Evolutionary conservation across 2,888 invertebrate species (phyloP).

Genomic region (Hermodice carunculata): DNA sequence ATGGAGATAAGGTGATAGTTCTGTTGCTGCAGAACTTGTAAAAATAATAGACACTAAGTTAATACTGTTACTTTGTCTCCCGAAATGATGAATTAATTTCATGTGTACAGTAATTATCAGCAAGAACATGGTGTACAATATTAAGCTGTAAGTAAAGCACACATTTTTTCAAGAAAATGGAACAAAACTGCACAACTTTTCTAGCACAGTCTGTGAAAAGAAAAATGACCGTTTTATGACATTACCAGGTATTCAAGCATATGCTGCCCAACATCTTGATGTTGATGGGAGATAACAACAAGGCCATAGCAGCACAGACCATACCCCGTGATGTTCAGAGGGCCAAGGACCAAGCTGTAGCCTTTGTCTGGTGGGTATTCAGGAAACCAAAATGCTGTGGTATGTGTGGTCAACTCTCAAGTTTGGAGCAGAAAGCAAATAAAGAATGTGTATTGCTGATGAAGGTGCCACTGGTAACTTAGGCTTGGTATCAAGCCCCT

Average conservation of each 20-base stretch:
- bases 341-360: conserved; percentile 55
- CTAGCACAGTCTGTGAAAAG: not conserved
- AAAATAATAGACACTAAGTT: too few relatives aligned
- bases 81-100: too few relatives aligned
- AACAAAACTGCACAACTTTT: too few relatives aligned
- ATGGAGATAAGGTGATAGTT: too few relatives aligned
- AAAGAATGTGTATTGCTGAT: not conserved
- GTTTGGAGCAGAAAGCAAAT: not conserved
- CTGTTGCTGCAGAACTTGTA: too few relatives aligned
- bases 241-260: conserved; percentile 67
- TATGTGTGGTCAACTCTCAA: conserved; percentile 16
- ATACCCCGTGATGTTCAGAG: conserved; percentile 48
- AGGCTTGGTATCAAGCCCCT: too few relatives aligned
- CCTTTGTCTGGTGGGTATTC: conserved; percentile 53
- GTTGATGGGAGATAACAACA: conserved; percentile 49
- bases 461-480: not conserved
- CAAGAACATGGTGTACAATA: too few relatives aligned
- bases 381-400: not conserved
- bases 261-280: conserved; percentile 69
- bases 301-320: conserved; percentile 45
- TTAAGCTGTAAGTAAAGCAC: too few relatives aligned
- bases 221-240: not conserved
- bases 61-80: too few relatives aligned
- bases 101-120: too few relatives aligned
- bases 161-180: too few relatives aligned